Conservation (phyloP, 2,797 vertebrate genomes). For the Sitta carolinensis region DNA sequence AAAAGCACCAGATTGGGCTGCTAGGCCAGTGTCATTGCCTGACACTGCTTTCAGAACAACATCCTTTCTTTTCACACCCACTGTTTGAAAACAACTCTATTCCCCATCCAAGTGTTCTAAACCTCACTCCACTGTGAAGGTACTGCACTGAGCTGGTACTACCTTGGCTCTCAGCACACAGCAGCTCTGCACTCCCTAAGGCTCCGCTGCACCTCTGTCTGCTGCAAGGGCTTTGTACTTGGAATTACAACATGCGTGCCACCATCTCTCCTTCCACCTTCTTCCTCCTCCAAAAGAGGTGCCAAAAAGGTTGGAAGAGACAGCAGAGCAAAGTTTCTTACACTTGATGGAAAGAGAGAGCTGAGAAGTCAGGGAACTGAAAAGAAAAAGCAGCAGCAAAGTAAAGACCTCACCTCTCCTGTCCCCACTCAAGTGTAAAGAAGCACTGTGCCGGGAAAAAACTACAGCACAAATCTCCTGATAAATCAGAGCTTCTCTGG, state of each 20-base stretch:
- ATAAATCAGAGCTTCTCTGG: constrained; percentile 36
- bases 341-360: fast-evolving
- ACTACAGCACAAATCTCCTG: constrained; percentile 14
- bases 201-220: background rate
- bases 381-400: background rate
- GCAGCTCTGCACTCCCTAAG: background rate
- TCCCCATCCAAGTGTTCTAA: background rate
- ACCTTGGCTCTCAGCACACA: background rate
- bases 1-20: background rate
- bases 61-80: background rate
- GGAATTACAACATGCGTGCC: background rate
- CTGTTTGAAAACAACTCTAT: background rate
- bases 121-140: background rate
- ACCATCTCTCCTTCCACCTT: background rate
- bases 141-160: background rate
- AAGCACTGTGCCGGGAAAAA: background rate
- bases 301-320: background rate
- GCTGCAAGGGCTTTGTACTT: background rate
- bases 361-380: background rate
- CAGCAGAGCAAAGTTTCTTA: background rate
- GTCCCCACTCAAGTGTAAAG: background rate
- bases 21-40: background rate
- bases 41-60: background rate
- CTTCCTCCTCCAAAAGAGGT: background rate
- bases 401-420: background rate